Conservation (phyloP, 2,113 vertebrate genomes). For the Phyllostomus discolor region DNA sequence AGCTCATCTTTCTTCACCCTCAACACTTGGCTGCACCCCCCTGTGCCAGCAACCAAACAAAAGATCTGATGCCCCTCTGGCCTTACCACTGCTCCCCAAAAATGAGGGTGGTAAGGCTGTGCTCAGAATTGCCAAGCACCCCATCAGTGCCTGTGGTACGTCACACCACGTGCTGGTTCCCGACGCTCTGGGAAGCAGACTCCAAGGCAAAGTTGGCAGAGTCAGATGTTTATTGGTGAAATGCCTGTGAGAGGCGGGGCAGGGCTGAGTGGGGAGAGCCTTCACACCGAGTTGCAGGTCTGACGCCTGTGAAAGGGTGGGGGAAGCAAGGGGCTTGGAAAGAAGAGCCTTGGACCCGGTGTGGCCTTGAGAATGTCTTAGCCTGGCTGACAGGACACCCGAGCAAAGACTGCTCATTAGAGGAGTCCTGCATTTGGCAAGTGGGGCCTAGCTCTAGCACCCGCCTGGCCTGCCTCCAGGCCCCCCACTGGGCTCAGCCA, state of each 20-base stretch:
- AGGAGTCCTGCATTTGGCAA: not conserved
- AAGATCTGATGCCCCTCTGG: not conserved
- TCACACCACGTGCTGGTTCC: fast-evolving
- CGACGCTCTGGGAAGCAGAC: not conserved
- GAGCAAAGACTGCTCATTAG: not conserved
- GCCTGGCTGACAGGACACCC: not conserved
- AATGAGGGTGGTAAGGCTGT: not conserved
- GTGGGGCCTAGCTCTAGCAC: not conserved
- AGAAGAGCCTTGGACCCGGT: not conserved
- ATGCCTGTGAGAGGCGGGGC: not conserved
- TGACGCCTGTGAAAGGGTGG: not conserved
- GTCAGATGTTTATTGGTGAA: not conserved
- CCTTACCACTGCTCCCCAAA: not conserved
- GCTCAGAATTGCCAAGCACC: not conserved
- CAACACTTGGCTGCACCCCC: not conserved
- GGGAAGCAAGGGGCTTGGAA: not conserved
- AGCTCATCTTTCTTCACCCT: not conserved
- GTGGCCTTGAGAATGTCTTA: not conserved
- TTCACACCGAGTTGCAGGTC: not conserved
- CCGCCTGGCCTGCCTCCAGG: not conserved
- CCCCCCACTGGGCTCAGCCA: not conserved
- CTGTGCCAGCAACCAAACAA: not conserved
- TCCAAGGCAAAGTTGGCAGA: not conserved
- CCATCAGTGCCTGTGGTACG: not conserved
- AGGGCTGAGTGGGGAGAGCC: not conserved